Conservation (phyloP, 2,797 vertebrate species). For the Pseudomugil gertrudae region DNA sequence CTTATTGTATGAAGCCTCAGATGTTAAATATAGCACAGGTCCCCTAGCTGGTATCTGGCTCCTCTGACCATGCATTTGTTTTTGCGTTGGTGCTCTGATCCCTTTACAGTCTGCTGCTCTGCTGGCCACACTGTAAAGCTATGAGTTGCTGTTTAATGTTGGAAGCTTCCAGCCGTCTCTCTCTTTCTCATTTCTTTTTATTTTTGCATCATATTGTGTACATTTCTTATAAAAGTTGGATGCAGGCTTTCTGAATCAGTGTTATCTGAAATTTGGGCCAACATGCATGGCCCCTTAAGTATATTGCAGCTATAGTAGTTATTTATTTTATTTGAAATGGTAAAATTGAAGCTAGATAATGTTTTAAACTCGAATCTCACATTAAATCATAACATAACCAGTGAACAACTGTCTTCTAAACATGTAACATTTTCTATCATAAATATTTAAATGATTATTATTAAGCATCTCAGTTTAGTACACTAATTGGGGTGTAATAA, state of each 20-base stretch:
- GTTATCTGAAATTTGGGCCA: background rate
- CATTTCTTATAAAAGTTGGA: background rate
- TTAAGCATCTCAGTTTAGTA: conserved; percentile 16
- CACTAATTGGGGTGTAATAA: conserved; percentile 23
- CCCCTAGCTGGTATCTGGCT: conserved; percentile 49
- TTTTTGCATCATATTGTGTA: background rate
- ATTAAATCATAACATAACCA: too few species aligned
- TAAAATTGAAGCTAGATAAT: too few species aligned
- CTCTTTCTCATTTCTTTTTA: too few species aligned
- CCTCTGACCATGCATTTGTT: conserved; percentile 57
- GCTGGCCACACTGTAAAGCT: conserved; percentile 58
- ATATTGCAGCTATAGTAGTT: background rate
- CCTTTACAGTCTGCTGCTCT: conserved; percentile 45
- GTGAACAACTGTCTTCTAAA: too few species aligned
- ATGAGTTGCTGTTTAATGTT: conserved; percentile 37
- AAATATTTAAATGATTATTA: too few species aligned
- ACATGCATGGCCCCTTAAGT: background rate
- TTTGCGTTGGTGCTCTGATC: conserved; percentile 25
- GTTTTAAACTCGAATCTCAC: too few species aligned
- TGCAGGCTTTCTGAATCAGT: background rate
- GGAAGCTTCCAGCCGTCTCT: too few species aligned
- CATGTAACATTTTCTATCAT: too few species aligned
- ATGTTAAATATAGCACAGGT: conserved; percentile 65
- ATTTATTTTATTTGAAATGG: background rate
- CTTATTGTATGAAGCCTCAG: conserved; percentile 23